Base-by-base conservation (phyloP, 2,113 vertebrate genomes). In the Pterocles gutturalis region DNA sequence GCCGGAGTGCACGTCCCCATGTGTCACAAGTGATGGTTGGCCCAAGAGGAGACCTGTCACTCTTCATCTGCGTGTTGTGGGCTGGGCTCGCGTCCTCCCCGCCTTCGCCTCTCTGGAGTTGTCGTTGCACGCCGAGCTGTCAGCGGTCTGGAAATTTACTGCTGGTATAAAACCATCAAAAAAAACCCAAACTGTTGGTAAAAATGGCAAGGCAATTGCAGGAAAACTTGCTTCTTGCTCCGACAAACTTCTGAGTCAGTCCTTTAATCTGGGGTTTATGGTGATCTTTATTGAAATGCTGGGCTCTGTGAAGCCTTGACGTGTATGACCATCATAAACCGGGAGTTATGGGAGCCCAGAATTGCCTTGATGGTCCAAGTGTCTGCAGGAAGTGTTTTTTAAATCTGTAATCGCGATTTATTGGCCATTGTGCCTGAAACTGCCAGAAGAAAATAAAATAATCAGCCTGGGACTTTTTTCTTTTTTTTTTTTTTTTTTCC, bases 391-490 rank as follows among this genome's bases (percentile, higher is more conserved):
- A 97, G 69, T 77, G 9, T 71, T 92, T 95, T 96, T 96, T 93
- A 95, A 95, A 92, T 94, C 92, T 0, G 54, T 96, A 89, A 93
- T 93, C 45, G 31, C 77, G 91, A 97, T 97, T 97, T 97, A 97
- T 97, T 95, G 89, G 83, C 87, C 66, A 48, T 89, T 72, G 86
- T 89, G 91, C 87, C 94, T 96, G 94, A 91, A 95, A 91, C 94
- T 95, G 92, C 95, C 97, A 96, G 87, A 62, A 91, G 91, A 94
- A 96, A 97, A 97, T 97, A 95, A 97, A 97, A 96, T 97, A 91
- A 97, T 96, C 91, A 95, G 65, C 41, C 70, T 1, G 1, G 73
- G 93, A 89, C n/a, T 61, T 79, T 70, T 81, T 79, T 38, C 38
- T 10, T 10, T 73, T 49, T n/a, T 49, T 28, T 21, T 38, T 18